phyloP scores from a whole-genome alignment of 2,113 vertebrate genomes.

The Amazona guildingii region DNA sequence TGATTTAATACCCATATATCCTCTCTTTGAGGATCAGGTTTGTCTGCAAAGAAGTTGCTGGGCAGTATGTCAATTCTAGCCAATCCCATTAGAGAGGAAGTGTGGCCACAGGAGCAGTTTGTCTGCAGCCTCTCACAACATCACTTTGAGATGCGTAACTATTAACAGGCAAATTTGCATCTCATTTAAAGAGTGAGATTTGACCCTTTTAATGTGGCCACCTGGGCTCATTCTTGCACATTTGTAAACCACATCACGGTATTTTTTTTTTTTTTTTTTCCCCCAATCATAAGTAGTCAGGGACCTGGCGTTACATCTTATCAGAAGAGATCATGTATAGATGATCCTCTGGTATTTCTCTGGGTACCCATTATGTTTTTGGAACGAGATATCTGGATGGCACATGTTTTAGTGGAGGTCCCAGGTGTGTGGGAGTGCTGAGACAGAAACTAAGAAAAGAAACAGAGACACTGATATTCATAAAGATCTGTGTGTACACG shows the following conservation, averaged over 20 bases:
- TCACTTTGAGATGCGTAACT: not conserved
- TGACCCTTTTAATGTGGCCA: not conserved
- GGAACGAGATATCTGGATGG: not conserved
- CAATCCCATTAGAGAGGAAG: not conserved
- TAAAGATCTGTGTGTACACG: not conserved
- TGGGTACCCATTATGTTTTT: not conserved
- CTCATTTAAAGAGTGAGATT: not conserved
- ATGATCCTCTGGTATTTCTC: not conserved
- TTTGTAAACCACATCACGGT: not conserved
- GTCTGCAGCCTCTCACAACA: not conserved
- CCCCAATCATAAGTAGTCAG: not conserved
- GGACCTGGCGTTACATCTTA: not conserved
- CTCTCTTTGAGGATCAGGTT: not conserved
- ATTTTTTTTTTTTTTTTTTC: not conserved
- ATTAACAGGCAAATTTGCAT: rapidly evolving
- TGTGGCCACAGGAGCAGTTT: not conserved
- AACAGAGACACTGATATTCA: not conserved
- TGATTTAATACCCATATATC: not conserved
- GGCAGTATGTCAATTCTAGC: not conserved
- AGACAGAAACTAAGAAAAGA: not conserved
- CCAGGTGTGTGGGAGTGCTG: not conserved
- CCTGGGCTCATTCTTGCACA: not conserved
- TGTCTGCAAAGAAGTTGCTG: not conserved
- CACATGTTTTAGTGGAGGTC: rapidly evolving
- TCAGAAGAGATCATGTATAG: not conserved